Base-by-base conservation (phyloP, 2,888 invertebrate species). In the Aspidiotus destructor region DNA sequence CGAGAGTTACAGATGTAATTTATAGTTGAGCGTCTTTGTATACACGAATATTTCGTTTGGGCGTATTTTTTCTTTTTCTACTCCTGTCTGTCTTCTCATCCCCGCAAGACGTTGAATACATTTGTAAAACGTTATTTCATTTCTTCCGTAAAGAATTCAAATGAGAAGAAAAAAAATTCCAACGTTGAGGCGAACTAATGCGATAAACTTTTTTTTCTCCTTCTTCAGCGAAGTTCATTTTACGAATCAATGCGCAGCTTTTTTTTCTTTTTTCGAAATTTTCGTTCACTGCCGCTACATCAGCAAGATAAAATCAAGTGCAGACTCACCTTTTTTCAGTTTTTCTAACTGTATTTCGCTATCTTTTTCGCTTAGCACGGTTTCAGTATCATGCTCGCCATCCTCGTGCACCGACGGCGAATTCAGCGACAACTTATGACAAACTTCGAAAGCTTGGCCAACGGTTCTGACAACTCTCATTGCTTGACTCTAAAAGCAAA, bases 361-460 rank as follows among this genome's bases (percentile, higher is more conserved):
- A 70, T 79, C 79, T 73, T 81, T 79, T 74, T 81, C 81, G 71
- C 72, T 72, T 41, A 61, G 70, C 63, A 69, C 62, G 10, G 64
- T 65, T 65, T 71, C 69, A 11, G 69, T 69, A 40, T 69, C 69
- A 70, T 79, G 78, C 73, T 81, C 80, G 71, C 78, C 77, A 73
- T 79, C 79, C 73, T 80, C 80, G 28, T 28, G 28, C 52, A 78
- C 78, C 69, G 77, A 77, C 60, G 76, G 77, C 16, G 73, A 72
- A 53, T 73, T 86, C 75, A 85, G 82, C 76, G 89, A 87, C 80
- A 92, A 84, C 81, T 96, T 95, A 85, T 98, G 97, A 83, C 97
- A 98, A 78, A 98, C 97, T 81, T 99, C 98, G 80, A 99, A 99
- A 52, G 98, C 98, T 81, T 99, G 98, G 60, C 98, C 98, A 73